These are phyloP conservation scores for Ophraella communa DNA, from an alignment of 2,888 invertebrate genomes.

Conservation along the genomic window DNA sequence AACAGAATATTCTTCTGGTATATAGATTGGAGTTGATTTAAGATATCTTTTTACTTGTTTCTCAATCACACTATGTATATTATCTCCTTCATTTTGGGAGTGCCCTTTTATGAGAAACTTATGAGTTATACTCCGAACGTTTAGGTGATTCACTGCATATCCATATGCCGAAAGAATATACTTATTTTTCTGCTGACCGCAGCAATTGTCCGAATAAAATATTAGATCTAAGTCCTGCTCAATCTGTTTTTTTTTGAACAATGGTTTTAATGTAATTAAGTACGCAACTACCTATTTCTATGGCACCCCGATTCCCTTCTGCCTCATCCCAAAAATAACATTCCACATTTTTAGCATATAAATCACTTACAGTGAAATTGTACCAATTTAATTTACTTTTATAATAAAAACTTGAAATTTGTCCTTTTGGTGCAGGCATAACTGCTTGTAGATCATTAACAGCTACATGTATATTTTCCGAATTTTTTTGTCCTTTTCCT, in stretches of 20 bases:
- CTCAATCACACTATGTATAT: too few species aligned
- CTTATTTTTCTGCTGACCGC: slow-evolving; percentile 25
- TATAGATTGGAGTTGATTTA: too few species aligned
- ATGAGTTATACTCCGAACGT: not conserved
- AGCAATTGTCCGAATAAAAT: slow-evolving; percentile 22
- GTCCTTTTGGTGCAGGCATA: slow-evolving; percentile 17
- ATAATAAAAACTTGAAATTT: slow-evolving; percentile 39
- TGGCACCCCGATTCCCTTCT: slow-evolving; percentile 37
- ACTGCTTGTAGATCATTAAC: slow-evolving; percentile 16
- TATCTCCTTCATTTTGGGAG: too few species aligned
- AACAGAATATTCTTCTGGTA: too few species aligned
- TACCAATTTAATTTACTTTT: slow-evolving; percentile 36
- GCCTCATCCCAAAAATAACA: slow-evolving; percentile 47
- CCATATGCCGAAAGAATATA: slow-evolving; percentile 5
- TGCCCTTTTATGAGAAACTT: too few species aligned
- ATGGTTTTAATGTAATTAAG: slow-evolving; percentile 10
- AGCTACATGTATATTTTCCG: not conserved
- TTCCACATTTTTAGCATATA: slow-evolving; percentile 22
- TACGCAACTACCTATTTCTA: slow-evolving; percentile 38
- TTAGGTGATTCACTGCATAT: slow-evolving; percentile 8
- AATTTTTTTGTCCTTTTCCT: not conserved
- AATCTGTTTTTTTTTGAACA: not conserved
- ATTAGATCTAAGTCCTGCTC: slow-evolving; percentile 8
- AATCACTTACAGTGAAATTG: slow-evolving; percentile 43
- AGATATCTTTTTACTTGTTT: too few species aligned